Evolutionary conservation across 2,113 vertebrate genomes (phyloP), one percentile per base, ranked within the genome.

Genomic region (Ibidorhyncha struthersii): DNA sequence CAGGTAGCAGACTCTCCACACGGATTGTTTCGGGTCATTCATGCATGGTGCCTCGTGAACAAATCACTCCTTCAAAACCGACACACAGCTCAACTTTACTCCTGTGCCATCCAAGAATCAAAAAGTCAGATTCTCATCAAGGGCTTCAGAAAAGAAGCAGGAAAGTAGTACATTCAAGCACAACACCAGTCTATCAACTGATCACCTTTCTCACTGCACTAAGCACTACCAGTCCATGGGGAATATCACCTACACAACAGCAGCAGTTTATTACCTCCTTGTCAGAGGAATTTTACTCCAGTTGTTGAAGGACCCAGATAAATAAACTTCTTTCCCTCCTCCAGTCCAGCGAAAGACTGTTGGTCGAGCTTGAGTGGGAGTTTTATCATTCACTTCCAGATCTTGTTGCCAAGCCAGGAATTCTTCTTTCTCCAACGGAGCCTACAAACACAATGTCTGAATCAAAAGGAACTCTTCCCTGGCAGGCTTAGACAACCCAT

Each of bases 241-340:
- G 43, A 62, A 8, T 2, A 43, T 3, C 47, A 32, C 26, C 1
- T 1, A 45, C 14, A 26, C 7, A 29, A 69, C 45, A 70, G 58
- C 65, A 71, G 17, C 63, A 58, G 34, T 30, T 32, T 56, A 18
- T 95, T 98, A 99, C 99, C 99, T 99, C 96, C 98, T 99, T 14
- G 99, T 99, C 76, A 99, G 98, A 4, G 99, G 99, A 93, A 99
- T 99, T 98, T 99, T 99, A 90, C 97, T 98, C 99, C 99, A 99
- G 98, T 99, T 99, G 98, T 99, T 99, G 95, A 99, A 99, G n/a
- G 99, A 99, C 2, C 99, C 99, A 4, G 99, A 99, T 43, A 99
- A 97, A 95, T 98, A 99, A 65, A 99, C 99, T 14, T 99, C 99
- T 67, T 99, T 99, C 73, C 99, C 99, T 4, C 96, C 98, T 16